These are phyloP conservation scores for Platysteira castanea DNA, from an alignment of 2,113 vertebrate species.

Conservation along the genomic window DNA sequence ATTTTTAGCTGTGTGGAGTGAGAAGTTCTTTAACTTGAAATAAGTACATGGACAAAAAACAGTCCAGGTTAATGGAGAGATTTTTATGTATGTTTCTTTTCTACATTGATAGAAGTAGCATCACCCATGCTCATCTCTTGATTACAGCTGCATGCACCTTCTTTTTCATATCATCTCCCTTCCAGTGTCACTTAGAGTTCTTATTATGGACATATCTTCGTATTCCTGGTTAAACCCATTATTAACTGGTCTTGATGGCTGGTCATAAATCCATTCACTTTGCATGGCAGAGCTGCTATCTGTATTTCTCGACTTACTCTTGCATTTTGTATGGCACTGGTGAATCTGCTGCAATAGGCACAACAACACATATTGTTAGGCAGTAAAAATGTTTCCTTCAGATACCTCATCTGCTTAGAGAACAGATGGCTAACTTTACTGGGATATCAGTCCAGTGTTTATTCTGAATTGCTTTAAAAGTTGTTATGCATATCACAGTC, in stretches of 20 bases:
- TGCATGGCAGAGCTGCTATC: neutral
- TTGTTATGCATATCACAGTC: neutral
- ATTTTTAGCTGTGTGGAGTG: neutral
- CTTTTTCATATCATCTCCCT: neutral
- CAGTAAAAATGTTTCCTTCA: neutral
- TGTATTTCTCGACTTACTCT: neutral
- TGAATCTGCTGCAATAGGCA: neutral
- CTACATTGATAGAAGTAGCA: neutral
- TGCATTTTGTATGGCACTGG: neutral
- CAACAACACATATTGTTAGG: neutral
- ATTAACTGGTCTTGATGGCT: neutral
- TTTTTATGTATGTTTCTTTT: neutral
- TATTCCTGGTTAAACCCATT: neutral
- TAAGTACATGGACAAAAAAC: neutral
- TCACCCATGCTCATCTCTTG: neutral
- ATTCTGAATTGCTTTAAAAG: neutral
- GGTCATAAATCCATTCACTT: slow-evolving; percentile 5
- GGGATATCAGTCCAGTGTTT: neutral
- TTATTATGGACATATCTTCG: neutral
- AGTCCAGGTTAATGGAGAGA: neutral
- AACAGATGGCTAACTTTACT: neutral
- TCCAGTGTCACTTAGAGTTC: neutral
- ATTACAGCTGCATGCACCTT: neutral
- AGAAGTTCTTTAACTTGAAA: neutral
- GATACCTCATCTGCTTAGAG: neutral